Base-by-base conservation (phyloP, 2,113 vertebrate species). In the Terrapene triunguis region DNA sequence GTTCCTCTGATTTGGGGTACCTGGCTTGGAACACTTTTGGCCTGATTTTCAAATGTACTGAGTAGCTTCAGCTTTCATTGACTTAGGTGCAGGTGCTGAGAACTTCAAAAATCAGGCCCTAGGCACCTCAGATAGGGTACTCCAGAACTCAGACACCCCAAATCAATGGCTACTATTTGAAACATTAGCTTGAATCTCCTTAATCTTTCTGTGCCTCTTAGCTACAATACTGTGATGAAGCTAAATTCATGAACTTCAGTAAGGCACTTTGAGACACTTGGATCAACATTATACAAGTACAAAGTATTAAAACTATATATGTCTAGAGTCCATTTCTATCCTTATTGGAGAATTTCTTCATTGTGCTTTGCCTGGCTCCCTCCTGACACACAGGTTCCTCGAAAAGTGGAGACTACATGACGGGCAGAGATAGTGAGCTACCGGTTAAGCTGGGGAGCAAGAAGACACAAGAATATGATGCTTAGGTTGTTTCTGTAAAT, bases 151-250 rank as follows among this genome's bases (percentile, higher is more conserved):
- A 79, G 87, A 1, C 3, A 72, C 82, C 47, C 65, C 14, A n/a
- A 21, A 0, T 4, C 38, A 81, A 13, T 13, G 1, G 48, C 47
- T 53, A 48, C 47, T 17, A 59, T 14, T 10, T 8, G 88, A 95
- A 53, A 4, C 47, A 89, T 11, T 2, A 29, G 22, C 72, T 89
- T 65, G 29, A 53, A 1, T 4, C 10, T 29, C 47, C 51, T 82
- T 38, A 47, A 29, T 12, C 2, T 84, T 74, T 21, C 25, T 2
- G 3, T 50, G 50, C 27, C 72, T 80, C 42, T 25, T 42, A 78
- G 5, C 25, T 78, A 25, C 24, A 27, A 47, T 47, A 42, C 13
- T 1, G 0, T 0, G 0, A 35, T 22, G 51, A 5, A 84, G 4
- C n/a, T 69, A 13, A 92, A 50, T 6, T 62, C 59, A 86, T 78